phyloP scores from a whole-genome alignment of 2,888 invertebrate species.

The Troides aeacus region DNA sequence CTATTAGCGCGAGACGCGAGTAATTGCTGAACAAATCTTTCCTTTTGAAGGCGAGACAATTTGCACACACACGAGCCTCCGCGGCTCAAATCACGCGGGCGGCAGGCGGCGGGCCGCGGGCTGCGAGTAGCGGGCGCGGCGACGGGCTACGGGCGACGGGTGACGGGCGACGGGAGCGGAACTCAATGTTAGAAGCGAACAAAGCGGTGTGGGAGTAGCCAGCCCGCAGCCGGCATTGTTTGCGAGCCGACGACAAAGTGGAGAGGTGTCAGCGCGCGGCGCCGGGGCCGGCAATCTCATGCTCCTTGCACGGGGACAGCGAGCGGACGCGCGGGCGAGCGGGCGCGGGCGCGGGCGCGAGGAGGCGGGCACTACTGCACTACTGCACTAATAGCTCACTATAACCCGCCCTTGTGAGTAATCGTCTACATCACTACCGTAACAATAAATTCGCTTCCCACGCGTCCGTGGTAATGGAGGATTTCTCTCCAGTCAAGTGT shows the following conservation, averaged over 20 bases:
- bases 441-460: too few species aligned
- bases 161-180: not conserved
- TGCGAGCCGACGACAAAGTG: conserved; percentile 14
- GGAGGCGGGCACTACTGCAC: too few species aligned
- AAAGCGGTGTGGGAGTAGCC: conserved; percentile 1
- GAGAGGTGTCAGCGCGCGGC: conserved; percentile 22
- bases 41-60: conserved; percentile 20
- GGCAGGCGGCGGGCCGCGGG: not conserved
- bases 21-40: conserved; percentile 33
- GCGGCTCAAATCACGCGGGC: not conserved
- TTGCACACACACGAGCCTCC: conserved; percentile 10
- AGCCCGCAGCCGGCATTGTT: conserved; percentile 11
- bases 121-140: not conserved
- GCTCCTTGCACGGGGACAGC: conserved; percentile 27
- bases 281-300: conserved; percentile 25
- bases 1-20: conserved; percentile 29
- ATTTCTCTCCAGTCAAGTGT: too few species aligned
- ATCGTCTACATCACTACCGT: too few species aligned
- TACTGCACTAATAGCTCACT: too few species aligned
- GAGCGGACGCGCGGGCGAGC: conserved; percentile 25
- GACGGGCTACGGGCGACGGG: not conserved
- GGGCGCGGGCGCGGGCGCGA: conserved; percentile 9
- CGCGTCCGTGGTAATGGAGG: too few species aligned
- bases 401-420: too few species aligned
- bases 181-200: not conserved